Evolutionary conservation across 2,113 vertebrate species (phyloP).

Genomic region (Corydoras sp.): DNA sequence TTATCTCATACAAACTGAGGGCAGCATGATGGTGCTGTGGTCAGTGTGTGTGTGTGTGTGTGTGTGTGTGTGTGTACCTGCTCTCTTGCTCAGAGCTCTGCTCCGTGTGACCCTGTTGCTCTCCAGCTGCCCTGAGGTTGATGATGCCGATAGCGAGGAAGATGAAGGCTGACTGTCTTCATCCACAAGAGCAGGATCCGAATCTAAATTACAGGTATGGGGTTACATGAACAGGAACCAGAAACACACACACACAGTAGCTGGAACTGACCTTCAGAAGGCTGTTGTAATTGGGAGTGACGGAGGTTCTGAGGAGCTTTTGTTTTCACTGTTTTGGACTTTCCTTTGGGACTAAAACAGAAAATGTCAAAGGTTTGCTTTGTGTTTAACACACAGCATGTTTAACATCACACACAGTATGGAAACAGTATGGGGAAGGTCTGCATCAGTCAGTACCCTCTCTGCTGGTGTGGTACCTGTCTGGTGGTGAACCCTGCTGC

Average conservation of each 20-base stretch:
- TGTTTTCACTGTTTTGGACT: conserved; percentile 80
- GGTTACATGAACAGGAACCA: background rate
- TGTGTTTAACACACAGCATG: conserved; percentile 30
- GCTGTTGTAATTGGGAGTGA: conserved; percentile 72
- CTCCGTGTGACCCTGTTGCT: conserved; percentile 68
- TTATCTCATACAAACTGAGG: too few relatives aligned
- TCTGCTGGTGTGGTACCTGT: conserved; percentile 63
- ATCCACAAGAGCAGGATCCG: conserved; percentile 44
- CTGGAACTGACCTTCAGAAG: conserved; percentile 70
- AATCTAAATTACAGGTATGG: background rate
- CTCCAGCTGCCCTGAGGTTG: conserved; percentile 65
- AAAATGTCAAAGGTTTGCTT: conserved; percentile 8
- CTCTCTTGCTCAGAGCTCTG: conserved; percentile 69
- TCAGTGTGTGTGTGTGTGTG: conserved; percentile 45
- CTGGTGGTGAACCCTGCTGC: conserved; percentile 73
- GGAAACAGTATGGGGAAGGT: too few relatives aligned
- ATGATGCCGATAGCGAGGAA: conserved; percentile 54
- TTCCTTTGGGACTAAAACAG: conserved; percentile 78
- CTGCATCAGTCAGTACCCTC: too few relatives aligned
- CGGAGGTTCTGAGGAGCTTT: conserved; percentile 75
- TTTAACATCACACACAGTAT: conserved; percentile 21
- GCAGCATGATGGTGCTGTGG: too few relatives aligned
- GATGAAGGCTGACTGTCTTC: conserved; percentile 72
- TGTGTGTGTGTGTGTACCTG: conserved; percentile 49
- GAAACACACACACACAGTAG: background rate